Conservation (phyloP, 1,140 invertebrate species). For the Phymorhynchus buccinoides region DNA sequence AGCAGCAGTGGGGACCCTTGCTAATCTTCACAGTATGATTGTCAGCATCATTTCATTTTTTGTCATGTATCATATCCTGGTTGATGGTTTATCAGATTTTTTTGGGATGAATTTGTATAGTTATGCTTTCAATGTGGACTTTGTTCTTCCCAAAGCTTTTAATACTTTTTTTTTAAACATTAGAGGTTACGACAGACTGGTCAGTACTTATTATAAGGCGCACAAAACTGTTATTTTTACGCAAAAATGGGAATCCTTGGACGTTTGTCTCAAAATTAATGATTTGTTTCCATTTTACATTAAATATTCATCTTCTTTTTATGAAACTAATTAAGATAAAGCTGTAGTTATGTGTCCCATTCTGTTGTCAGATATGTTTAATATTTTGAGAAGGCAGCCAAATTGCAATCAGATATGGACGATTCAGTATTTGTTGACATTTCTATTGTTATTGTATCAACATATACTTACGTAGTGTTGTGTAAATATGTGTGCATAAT, state of each 20-base stretch:
- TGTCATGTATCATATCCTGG: too few relatives aligned
- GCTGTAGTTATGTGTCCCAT: neutral
- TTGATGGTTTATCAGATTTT: neutral
- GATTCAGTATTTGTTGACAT: neutral
- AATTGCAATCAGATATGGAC: neutral
- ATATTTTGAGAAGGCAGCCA: neutral
- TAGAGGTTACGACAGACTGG: neutral
- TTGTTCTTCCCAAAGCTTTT: neutral
- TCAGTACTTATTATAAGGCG: neutral
- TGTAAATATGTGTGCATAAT: too few relatives aligned
- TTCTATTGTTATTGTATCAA: too few relatives aligned
- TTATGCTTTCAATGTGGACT: neutral
- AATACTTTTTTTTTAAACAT: neutral
- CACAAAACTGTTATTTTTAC: neutral
- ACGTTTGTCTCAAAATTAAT: neutral
- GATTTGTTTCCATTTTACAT: neutral
- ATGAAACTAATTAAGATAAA: neutral
- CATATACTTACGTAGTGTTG: too few relatives aligned
- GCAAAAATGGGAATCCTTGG: neutral
- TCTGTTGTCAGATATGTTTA: neutral
- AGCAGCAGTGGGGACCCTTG: neutral
- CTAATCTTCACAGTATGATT: neutral
- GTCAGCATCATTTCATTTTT: neutral
- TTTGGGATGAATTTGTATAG: neutral
- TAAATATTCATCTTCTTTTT: neutral